Evolutionary conservation across 2,797 vertebrate genomes (phyloP).

Genomic region (Buphagus erythrorhynchus): DNA sequence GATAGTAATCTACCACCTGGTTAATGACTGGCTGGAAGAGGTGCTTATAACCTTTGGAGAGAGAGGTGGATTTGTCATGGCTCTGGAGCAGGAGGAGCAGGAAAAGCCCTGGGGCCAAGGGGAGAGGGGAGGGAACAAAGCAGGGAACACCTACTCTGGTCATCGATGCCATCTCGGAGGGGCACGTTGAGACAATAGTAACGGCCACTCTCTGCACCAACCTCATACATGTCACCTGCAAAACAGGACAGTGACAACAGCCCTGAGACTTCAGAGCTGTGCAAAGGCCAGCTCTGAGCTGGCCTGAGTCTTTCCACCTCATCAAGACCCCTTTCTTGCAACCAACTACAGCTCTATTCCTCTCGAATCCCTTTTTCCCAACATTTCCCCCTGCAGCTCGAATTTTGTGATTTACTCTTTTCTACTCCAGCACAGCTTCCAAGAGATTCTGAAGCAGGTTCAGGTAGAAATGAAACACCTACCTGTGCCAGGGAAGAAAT

Average conservation of each 20-base stretch:
- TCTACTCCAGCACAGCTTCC: background rate
- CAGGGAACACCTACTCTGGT: slow-evolving; percentile 83
- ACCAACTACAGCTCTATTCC: no score
- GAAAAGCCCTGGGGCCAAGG: background rate
- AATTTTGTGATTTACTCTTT: background rate
- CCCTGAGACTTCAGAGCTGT: background rate
- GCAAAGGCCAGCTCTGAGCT: background rate
- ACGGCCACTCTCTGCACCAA: slow-evolving; percentile 95
- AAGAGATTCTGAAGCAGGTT: background rate
- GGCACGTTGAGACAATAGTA: slow-evolving; percentile 98
- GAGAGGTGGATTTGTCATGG: slow-evolving; percentile 46
- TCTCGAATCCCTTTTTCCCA: background rate
- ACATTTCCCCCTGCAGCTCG: accelerated
- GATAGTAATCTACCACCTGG: slow-evolving; percentile 97
- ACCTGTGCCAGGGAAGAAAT: slow-evolving; percentile 98
- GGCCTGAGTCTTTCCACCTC: background rate
- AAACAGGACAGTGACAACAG: background rate
- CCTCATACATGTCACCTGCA: slow-evolving; percentile 98
- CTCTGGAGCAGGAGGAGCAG: background rate
- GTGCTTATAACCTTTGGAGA: slow-evolving; percentile 91
- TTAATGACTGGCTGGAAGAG: slow-evolving; percentile 98
- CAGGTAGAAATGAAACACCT: background rate
- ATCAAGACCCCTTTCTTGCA: background rate
- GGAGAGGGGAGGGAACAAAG: background rate
- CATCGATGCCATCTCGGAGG: slow-evolving; percentile 94